phyloP scores from a whole-genome alignment of 2,113 vertebrate species.

The Datnioides undecimradiatus region DNA sequence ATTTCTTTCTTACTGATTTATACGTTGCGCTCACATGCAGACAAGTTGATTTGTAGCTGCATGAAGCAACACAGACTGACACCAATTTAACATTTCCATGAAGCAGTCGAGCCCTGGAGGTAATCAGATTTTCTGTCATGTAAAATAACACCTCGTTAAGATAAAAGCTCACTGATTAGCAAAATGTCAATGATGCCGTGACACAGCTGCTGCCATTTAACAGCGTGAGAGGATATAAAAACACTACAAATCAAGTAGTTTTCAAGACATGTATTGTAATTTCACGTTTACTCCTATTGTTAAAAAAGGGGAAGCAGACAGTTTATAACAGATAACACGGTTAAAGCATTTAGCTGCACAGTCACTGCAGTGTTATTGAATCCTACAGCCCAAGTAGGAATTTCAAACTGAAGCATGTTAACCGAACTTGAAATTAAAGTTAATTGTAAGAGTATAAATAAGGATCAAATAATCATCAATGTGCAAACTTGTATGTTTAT shows the following conservation, averaged over 20 bases:
- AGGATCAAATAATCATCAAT: no score
- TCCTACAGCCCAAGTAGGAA: no score
- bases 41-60: neutral
- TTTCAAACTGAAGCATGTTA: no score
- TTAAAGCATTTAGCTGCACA: no score
- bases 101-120: neutral
- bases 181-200: neutral
- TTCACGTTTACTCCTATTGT: no score
- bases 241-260: neutral
- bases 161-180: neutral
- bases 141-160: neutral
- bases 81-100: neutral
- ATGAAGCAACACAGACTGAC: neutral
- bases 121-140: neutral
- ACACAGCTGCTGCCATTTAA: neutral
- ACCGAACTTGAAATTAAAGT: no score
- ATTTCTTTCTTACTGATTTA: neutral
- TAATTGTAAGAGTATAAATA: no score
- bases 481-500: no score
- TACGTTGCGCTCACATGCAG: neutral
- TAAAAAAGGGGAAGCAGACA: no score
- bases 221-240: neutral
- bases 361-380: no score
- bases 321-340: no score
- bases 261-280: no score